These are phyloP conservation scores for Dugesia japonica DNA, from an alignment of 2,888 invertebrate species.

Conservation along the genomic window DNA sequence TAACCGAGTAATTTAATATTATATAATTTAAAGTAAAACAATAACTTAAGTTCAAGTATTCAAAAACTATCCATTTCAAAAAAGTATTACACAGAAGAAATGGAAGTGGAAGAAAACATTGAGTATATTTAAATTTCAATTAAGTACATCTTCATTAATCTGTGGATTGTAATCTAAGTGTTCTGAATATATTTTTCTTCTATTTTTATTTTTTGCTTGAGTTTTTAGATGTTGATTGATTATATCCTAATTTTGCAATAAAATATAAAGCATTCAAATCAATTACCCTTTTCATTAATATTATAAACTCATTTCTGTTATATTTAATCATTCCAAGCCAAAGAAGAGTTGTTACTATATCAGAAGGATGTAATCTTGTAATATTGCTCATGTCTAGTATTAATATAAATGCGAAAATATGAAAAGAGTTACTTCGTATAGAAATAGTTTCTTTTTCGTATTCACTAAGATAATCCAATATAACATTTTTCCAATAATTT, in stretches of 20 bases:
- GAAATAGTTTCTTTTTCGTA: conserved; percentile 72
- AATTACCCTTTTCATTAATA: background rate
- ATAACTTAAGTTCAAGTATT: too few species aligned
- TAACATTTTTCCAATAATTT: conserved; percentile 92
- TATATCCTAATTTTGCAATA: background rate
- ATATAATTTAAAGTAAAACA: too few species aligned
- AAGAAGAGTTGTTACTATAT: conserved; percentile 88
- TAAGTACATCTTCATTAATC: background rate
- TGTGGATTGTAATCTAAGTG: background rate
- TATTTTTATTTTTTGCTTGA: background rate
- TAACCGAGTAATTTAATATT: too few species aligned
- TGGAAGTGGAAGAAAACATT: too few species aligned
- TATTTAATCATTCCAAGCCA: conserved; percentile 93
- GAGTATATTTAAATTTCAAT: background rate
- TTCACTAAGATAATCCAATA: conserved; percentile 73
- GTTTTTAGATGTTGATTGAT: background rate
- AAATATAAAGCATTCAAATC: background rate
- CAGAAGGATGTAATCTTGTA: conserved; percentile 85
- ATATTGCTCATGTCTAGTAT: conserved; percentile 60
- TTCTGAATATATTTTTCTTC: background rate
- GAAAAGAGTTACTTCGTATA: conserved; percentile 54
- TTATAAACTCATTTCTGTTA: conserved; percentile 51
- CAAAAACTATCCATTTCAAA: too few species aligned
- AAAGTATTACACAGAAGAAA: too few species aligned
- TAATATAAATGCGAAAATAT: background rate